These are phyloP conservation scores for Neelides folsomi DNA, from an alignment of 2,888 invertebrate genomes.

Conservation along the genomic window DNA sequence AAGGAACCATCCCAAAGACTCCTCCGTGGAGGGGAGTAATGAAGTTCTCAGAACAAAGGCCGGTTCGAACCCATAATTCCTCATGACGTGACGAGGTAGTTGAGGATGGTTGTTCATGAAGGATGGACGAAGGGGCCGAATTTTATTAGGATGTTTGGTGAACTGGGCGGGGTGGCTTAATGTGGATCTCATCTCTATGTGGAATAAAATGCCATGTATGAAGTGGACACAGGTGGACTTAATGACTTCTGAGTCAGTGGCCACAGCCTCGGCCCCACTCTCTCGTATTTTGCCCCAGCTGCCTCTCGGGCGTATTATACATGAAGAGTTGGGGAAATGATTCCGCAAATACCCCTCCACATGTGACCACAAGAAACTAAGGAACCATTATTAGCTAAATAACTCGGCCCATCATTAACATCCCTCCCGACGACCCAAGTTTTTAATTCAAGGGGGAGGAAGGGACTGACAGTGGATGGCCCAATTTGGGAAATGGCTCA, in stretches of 20 bases:
- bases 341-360: conserved; percentile 21
- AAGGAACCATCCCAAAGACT: not conserved
- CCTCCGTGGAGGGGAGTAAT: conserved; percentile 15
- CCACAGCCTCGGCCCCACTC: conserved; percentile 10
- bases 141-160: not conserved
- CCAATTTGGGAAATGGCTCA: not conserved
- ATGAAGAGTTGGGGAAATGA: conserved; percentile 21
- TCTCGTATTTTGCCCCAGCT: conserved; percentile 8
- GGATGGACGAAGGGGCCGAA: not conserved
- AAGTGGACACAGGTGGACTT: conserved; percentile 33
- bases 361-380: conserved; percentile 20
- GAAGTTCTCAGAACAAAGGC: conserved; percentile 19
- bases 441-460: not conserved
- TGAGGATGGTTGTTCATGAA: not conserved
- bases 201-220: conserved; percentile 21
- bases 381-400: conserved; percentile 28
- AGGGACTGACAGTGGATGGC: no score
- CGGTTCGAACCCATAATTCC: not conserved
- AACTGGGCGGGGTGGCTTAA: not conserved
- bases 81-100: conserved; percentile 1
- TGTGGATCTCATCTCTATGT: conserved; percentile 12
- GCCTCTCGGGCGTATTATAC: conserved; percentile 14
- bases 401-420: conserved; percentile 28
- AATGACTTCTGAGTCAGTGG: conserved; percentile 32
- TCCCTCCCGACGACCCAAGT: conserved; percentile 2